These are phyloP conservation scores for Acanthiza pusilla DNA, from an alignment of 2,797 vertebrate species.

Conservation along the genomic window DNA sequence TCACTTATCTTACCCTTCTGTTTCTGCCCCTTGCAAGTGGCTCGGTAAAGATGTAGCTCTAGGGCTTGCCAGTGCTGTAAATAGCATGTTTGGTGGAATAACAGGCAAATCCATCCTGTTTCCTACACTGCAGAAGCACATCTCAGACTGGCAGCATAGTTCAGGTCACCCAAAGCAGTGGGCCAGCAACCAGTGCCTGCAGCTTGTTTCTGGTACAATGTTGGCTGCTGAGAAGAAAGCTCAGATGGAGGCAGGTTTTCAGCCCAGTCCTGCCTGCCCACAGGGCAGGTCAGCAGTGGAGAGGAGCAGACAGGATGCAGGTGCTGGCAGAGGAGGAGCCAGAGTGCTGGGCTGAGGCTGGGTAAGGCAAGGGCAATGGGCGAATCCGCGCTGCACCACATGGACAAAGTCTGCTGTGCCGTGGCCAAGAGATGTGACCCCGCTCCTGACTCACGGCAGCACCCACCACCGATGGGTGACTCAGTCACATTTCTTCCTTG, in stretches of 20 bases:
- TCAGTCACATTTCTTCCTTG: background rate
- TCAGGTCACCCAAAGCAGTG: background rate
- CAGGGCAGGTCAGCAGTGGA: background rate
- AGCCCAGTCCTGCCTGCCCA: background rate
- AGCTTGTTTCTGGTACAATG: background rate
- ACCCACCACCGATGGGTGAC: rapidly evolving
- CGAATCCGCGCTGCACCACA: rapidly evolving
- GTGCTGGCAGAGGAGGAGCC: background rate
- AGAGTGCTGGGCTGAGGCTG: background rate
- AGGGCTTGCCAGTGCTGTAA: background rate
- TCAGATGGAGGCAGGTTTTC: background rate
- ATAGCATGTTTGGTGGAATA: background rate
- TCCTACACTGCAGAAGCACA: background rate
- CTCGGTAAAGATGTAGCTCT: background rate
- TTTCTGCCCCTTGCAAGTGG: background rate
- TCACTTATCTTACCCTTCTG: rapidly evolving
- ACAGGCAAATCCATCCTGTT: background rate
- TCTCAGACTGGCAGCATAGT: background rate
- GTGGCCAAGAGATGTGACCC: background rate
- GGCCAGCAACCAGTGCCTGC: too few relatives aligned
- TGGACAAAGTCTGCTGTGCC: rapidly evolving
- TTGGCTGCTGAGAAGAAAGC: background rate
- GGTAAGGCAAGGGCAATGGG: background rate
- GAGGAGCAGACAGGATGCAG: background rate
- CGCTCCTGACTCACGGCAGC: rapidly evolving